A percentile compares a stretch with the other conserved stretches of the same genome.
These are phyloP conservation scores for Coptodon bakossiorum DNA, from an alignment of 2,113 vertebrate genomes.

Conservation along the genomic window DNA sequence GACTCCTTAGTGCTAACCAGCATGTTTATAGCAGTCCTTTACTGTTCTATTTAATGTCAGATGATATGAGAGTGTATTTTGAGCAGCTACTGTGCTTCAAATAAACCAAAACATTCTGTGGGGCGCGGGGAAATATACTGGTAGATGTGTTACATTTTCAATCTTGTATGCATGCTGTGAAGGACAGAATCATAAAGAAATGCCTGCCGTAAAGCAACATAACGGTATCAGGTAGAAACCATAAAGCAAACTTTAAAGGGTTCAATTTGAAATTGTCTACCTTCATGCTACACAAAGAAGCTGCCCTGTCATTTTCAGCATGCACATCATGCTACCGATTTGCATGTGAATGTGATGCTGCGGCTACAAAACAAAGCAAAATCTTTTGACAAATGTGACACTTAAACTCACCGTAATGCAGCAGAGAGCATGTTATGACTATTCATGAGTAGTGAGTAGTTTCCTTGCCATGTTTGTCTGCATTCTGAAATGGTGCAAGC, in stretches of 20 bases:
- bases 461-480: neutral
- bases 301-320: conserved; percentile 3
- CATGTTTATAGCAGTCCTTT: neutral
- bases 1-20: neutral
- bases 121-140: fast-evolving
- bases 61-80: neutral
- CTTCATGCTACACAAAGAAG: neutral
- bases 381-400: conserved; percentile 16
- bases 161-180: neutral
- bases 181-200: neutral
- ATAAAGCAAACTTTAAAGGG: neutral
- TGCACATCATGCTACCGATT: conserved; percentile 24
- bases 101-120: neutral
- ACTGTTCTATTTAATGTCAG: neutral
- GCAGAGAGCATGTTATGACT: neutral
- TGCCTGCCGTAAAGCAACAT: neutral
- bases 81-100: neutral
- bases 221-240: neutral
- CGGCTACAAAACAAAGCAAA: conserved; percentile 11
- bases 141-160: neutral
- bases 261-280: neutral
- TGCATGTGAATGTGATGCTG: conserved; percentile 29
- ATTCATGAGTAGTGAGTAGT: neutral
- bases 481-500: neutral
- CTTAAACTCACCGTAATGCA: conserved; percentile 6